Evolutionary conservation across 2,888 invertebrate species (phyloP).

Genomic region (Rotaria socialis): DNA sequence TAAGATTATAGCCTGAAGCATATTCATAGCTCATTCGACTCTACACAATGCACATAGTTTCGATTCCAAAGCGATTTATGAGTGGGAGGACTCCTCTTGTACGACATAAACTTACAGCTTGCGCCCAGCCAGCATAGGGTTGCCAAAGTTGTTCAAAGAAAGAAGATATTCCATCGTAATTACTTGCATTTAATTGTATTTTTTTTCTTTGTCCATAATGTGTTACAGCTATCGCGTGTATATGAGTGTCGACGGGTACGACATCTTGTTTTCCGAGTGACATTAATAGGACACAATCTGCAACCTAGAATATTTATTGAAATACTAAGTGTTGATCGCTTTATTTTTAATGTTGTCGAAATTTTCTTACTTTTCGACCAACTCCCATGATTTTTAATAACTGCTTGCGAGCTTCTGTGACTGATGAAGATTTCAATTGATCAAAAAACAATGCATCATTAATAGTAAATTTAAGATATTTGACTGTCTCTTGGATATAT

Average conservation of each 20-base stretch:
- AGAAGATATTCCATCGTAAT: background rate
- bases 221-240: conserved; percentile 57
- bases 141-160: conserved; percentile 75
- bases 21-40: no score
- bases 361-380: conserved; percentile 74
- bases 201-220: conserved; percentile 36
- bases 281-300: conserved; percentile 96
- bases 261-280: conserved; percentile 80
- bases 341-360: background rate
- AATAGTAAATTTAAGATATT: conserved; percentile 67
- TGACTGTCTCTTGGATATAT: conserved; percentile 54
- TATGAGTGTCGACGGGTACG: conserved; percentile 91
- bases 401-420: conserved; percentile 68
- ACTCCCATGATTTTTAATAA: conserved; percentile 79
- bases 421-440: conserved; percentile 64
- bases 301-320: conserved; percentile 67
- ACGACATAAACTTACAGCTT: conserved; percentile 69
- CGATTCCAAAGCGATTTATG: no score
- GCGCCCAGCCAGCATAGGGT: conserved; percentile 85
- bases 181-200: background rate
- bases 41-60: no score
- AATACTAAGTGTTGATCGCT: background rate
- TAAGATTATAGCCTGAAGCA: no score
- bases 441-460: conserved; percentile 67
- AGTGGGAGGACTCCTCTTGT: no score